phyloP scores from a whole-genome alignment of 2,888 invertebrate genomes.

The Norana najaformis region DNA sequence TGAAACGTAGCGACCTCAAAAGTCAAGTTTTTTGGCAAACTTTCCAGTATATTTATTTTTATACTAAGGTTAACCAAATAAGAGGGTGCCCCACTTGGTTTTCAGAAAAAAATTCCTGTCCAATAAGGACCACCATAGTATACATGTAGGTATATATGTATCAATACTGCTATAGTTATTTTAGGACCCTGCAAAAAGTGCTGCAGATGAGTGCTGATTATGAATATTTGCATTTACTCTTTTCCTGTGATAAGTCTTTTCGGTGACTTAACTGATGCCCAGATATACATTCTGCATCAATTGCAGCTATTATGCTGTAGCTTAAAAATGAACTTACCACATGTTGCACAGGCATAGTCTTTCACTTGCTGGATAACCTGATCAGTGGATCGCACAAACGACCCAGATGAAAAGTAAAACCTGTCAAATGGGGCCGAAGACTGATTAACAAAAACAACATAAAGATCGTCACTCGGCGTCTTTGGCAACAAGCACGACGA shows the following conservation, averaged over 20 bases:
- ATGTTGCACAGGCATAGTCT: conserved; percentile 16
- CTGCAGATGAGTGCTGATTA: too few species aligned
- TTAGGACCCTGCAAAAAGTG: too few species aligned
- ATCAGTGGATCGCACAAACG: background rate
- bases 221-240: background rate
- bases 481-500: conserved; percentile 4
- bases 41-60: too few species aligned
- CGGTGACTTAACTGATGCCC: background rate
- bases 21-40: too few species aligned
- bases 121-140: too few species aligned
- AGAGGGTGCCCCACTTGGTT: too few species aligned
- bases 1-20: too few species aligned
- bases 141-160: too few species aligned
- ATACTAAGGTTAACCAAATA: too few species aligned
- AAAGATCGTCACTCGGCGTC: background rate
- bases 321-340: background rate
- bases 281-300: background rate
- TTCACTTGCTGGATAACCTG: conserved; percentile 3
- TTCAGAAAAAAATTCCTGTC: too few species aligned
- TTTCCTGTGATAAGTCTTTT: background rate
- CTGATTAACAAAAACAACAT: conserved; percentile 13
- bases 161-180: too few species aligned
- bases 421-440: background rate
- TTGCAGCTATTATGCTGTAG: background rate
- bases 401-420: background rate